Conservation (phyloP, 1,140 invertebrate species). For the Diachasma alloeum region DNA sequence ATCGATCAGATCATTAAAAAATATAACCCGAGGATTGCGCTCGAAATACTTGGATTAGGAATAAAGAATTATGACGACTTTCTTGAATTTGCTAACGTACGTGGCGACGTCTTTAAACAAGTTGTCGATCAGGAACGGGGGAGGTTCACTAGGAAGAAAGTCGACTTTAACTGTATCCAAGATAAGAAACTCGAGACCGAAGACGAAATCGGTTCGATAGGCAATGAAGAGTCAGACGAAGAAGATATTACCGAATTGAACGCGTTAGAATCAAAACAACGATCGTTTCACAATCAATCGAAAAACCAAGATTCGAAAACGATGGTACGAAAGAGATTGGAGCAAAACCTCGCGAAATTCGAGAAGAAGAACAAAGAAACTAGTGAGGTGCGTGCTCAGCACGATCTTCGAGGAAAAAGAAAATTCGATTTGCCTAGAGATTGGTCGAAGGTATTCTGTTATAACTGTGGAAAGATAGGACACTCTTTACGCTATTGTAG, state of each 20-base stretch:
- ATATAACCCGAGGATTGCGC: neutral
- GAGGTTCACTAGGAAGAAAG: neutral
- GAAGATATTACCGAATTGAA: neutral
- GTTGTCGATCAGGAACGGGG: neutral
- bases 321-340: neutral
- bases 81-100: neutral
- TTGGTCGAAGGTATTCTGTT: no score
- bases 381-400: neutral
- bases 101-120: neutral
- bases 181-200: neutral
- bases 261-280: no score
- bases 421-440: neutral
- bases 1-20: slow-evolving; percentile 13
- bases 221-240: neutral
- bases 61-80: no score
- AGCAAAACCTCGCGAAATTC: neutral
- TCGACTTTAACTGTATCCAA: neutral
- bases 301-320: neutral
- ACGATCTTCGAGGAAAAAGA: neutral
- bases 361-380: neutral
- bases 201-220: neutral
- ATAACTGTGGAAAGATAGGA: slow-evolving; percentile 17
- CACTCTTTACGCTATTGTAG: slow-evolving; percentile 12
- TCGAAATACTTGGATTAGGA: neutral
- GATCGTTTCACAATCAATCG: no score